These are phyloP conservation scores for Malacoraja senta DNA, from an alignment of 2,797 vertebrate species.

Conservation along the genomic window DNA sequence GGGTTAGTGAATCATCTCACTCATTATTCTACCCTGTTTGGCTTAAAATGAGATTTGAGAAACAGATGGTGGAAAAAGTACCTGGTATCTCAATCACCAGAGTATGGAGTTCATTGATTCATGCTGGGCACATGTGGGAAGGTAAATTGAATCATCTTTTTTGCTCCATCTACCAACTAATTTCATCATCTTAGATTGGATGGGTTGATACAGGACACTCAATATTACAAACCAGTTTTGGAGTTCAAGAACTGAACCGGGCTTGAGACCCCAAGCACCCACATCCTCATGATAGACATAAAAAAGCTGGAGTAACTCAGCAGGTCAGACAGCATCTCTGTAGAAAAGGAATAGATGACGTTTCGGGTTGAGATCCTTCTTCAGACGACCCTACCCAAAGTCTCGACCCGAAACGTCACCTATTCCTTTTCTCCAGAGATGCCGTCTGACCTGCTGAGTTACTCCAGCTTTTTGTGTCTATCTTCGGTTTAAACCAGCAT, in stretches of 20 bases:
- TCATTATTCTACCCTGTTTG: constrained; percentile 7
- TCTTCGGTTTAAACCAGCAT: too few species aligned
- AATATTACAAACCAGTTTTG: neutral
- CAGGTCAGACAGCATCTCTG: too few species aligned
- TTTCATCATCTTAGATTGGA: neutral
- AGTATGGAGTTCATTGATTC: constrained; percentile 29
- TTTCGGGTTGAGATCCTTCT: too few species aligned
- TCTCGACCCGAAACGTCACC: too few species aligned
- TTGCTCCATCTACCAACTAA: neutral
- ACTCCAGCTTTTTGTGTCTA: too few species aligned
- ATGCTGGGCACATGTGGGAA: neutral
- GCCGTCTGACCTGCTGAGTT: too few species aligned
- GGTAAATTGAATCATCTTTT: neutral
- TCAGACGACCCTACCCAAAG: too few species aligned
- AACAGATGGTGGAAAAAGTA: constrained; percentile 25
- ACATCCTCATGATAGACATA: too few species aligned
- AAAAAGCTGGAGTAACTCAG: too few species aligned
- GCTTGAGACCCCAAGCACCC: neutral
- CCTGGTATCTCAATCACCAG: neutral
- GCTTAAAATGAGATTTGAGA: neutral
- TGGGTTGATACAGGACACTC: neutral
- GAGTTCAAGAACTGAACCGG: neutral
- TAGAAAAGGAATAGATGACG: too few species aligned
- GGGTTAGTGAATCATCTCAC: constrained; percentile 1
- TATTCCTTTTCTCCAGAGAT: too few species aligned